Percentiles rank a stretch among this genome's conserved stretches.
phyloP scores from a whole-genome alignment of 2,888 invertebrate species.

The Masnerella sp. region DNA sequence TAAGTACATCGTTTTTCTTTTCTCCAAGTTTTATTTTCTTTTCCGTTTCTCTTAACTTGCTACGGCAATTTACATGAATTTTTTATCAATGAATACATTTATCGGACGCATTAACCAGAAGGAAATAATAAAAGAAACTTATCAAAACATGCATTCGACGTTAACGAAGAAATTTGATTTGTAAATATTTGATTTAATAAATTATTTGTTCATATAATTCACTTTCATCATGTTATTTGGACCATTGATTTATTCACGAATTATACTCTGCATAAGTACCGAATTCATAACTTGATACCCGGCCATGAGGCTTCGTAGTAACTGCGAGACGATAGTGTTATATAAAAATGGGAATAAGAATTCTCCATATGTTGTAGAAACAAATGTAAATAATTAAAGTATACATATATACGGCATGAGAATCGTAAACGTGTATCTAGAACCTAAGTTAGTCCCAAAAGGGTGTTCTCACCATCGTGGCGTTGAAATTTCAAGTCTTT shows the following conservation, averaged over 20 bases:
- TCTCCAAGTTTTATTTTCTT: constrained; percentile 2
- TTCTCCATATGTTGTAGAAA: constrained; percentile 59
- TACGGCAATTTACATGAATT: constrained; percentile 15
- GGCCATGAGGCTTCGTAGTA: constrained; percentile 42
- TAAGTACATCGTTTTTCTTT: constrained; percentile 23
- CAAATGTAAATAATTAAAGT: constrained; percentile 68
- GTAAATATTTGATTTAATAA: constrained; percentile 46
- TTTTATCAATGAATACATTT: not conserved
- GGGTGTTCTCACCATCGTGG: constrained; percentile 46
- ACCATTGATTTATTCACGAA: constrained; percentile 14
- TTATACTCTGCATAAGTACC: constrained; percentile 46
- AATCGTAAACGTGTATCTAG: constrained; percentile 55
- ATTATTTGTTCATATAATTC: constrained; percentile 50
- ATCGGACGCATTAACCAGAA: constrained; percentile 1
- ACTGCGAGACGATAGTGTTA: constrained; percentile 34
- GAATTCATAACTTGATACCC: constrained; percentile 36
- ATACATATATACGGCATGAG: constrained; percentile 57
- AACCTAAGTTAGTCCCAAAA: constrained; percentile 37
- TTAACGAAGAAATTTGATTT: constrained; percentile 33
- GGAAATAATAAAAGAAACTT: not conserved
- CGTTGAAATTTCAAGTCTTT: constrained; percentile 23
- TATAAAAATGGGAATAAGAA: constrained; percentile 45
- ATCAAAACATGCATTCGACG: constrained; percentile 10
- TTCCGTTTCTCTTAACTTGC: constrained; percentile 17
- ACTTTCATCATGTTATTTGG: constrained; percentile 44